phyloP scores from a whole-genome alignment of 2,888 invertebrate species.

The Philereme vetulata region DNA sequence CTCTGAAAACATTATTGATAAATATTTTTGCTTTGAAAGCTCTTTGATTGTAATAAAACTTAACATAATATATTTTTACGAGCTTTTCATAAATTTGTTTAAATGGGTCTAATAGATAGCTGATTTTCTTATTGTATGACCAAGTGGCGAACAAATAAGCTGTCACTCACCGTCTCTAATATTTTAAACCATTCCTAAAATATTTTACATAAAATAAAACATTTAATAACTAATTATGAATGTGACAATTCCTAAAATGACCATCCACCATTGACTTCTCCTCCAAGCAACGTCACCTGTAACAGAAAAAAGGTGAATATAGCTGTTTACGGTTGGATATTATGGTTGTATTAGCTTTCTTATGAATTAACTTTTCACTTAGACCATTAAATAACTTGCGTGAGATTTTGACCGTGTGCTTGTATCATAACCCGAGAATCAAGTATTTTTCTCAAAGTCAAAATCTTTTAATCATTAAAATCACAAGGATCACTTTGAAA shows the following conservation, averaged over 20 bases:
- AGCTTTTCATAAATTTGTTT: background rate
- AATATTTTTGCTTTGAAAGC: constrained; percentile 17
- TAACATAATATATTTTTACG: background rate
- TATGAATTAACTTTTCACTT: no score
- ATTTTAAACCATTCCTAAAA: constrained; percentile 19
- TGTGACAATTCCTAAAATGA: constrained; percentile 49
- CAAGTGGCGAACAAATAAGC: constrained; percentile 5
- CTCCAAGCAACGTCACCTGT: constrained; percentile 69
- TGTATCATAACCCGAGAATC: no score
- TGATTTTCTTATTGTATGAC: no score
- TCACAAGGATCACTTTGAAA: no score
- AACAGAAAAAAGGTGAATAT: constrained; percentile 38
- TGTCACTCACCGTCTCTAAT: constrained; percentile 30
- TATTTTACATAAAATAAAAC: constrained; percentile 6
- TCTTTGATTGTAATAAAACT: background rate
- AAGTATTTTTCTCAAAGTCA: no score
- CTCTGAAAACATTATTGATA: background rate
- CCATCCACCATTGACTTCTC: constrained; percentile 58
- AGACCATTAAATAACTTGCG: no score
- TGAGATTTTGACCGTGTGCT: no score
- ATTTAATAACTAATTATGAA: constrained; percentile 45
- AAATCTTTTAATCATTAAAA: no score
- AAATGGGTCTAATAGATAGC: background rate
- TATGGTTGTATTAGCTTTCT: no score
- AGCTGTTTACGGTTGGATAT: background rate